A percentile compares a stretch with the other conserved stretches of the same genome.
These are phyloP conservation scores for Rhabdornis inornatus DNA, from an alignment of 2,113 vertebrate genomes.

Conservation along the genomic window DNA sequence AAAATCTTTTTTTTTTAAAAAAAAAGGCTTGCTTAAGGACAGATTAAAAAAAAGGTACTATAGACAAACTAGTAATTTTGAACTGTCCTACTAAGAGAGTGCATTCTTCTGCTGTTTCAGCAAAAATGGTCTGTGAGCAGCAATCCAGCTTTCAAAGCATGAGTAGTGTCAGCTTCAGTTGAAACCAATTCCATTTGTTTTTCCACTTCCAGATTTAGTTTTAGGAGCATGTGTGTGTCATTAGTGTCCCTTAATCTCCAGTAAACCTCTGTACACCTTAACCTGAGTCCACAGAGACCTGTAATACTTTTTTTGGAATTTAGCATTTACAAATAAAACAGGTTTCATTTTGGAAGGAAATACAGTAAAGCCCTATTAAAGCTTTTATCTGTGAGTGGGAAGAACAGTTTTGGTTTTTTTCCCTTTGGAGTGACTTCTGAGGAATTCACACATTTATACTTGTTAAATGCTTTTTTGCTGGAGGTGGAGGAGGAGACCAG, in stretches of 20 bases:
- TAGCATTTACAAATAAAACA: fast-evolving
- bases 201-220: neutral
- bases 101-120: neutral
- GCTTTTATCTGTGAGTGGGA: neutral
- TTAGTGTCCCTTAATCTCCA: neutral
- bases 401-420: neutral
- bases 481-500: neutral
- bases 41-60: neutral
- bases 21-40: neutral
- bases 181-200: neutral
- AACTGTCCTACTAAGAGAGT: neutral
- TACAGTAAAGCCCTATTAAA: neutral
- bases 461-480: neutral
- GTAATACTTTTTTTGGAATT: neutral
- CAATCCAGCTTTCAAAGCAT: neutral
- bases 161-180: neutral
- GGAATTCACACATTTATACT: neutral
- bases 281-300: neutral
- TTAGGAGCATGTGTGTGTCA: neutral
- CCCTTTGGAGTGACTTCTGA: neutral
- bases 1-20: neutral
- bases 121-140: neutral
- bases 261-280: neutral
- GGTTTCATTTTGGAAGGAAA: neutral
- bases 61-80: neutral